phyloP scores from a whole-genome alignment of 2,113 vertebrate species.

The Gobius niger region DNA sequence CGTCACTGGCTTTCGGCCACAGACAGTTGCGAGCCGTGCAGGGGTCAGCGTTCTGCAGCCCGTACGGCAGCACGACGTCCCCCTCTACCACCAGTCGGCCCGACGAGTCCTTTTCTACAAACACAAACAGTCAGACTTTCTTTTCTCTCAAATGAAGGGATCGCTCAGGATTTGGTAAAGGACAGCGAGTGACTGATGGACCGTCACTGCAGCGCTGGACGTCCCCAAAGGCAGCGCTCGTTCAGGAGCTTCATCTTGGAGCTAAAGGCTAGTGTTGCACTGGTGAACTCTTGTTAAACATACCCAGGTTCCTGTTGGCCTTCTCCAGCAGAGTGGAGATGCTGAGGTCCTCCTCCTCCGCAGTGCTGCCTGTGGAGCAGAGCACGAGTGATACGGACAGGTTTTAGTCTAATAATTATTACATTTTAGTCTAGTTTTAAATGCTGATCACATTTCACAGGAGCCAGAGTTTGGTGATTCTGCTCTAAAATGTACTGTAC shows the following conservation, averaged over 20 bases:
- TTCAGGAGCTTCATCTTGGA: too few relatives aligned
- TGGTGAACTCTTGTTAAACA: neutral
- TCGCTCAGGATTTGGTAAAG: too few relatives aligned
- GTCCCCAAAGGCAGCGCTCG: too few relatives aligned
- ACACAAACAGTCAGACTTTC: neutral
- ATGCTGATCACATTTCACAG: too few relatives aligned
- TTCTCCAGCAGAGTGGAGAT: slow-evolving; percentile 7
- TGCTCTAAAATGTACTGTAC: too few relatives aligned
- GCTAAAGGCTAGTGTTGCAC: too few relatives aligned
- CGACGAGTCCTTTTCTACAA: neutral
- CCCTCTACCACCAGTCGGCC: slow-evolving; percentile 11
- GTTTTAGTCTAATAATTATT: too few relatives aligned
- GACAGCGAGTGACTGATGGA: too few relatives aligned
- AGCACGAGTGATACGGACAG: neutral
- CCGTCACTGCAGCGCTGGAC: too few relatives aligned
- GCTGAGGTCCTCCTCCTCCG: slow-evolving; percentile 1
- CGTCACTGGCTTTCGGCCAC: slow-evolving; percentile 30
- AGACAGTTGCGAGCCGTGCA: slow-evolving; percentile 51
- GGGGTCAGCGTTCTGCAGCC: slow-evolving; percentile 52
- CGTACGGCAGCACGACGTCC: slow-evolving; percentile 30
- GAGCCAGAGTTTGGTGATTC: too few relatives aligned
- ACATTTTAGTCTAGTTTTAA: too few relatives aligned
- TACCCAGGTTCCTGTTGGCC: slow-evolving; percentile 8
- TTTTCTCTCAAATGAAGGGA: too few relatives aligned
- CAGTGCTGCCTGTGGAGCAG: neutral